Evolutionary conservation across 2,888 invertebrate genomes (phyloP), one percentile per base, ranked within the genome.

Genomic region (Metacarcinus magister): DNA sequence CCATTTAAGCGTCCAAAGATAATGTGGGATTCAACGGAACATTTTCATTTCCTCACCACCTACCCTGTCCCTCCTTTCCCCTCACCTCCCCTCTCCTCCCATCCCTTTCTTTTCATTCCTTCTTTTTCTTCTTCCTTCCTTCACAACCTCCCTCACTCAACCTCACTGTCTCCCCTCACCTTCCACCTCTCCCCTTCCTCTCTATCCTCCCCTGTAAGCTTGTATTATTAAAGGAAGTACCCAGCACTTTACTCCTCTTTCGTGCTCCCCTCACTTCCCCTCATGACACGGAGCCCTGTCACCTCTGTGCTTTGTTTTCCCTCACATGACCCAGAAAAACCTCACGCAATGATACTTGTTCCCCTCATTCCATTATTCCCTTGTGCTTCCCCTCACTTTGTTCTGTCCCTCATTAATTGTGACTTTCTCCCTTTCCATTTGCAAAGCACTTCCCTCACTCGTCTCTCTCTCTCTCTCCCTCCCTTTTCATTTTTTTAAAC

Each of bases 31-130:
- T 48, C 91, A 44, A 16, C 19, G n/a, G 8, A 48, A 4, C 48
- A 39, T 75, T 60, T 93, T 75, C 75, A 75, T 43, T 60, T 93
- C 75, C 93, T 93, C 75, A 8, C 44, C 39, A 7, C 44, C 32
- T 75, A 3, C 7, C 60, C 82, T 82, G 5, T 32, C 32, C 10
- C 8, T 32, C 32, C 7, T 87, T 46, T 16, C 19, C 43, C 48
- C 19, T 19, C 19, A 0, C n/a, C n/a, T 8, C 48, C 7, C 19
- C 39, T 23, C 39, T 10, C 23, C 44, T 43, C 32, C 3, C 44
- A 28, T 46, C n/a, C 46, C 28, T 28, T 75, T 28, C 75, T 28
- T 28, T 16, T 7, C 28, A n/a, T 75, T 75, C 28, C 10, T 28
- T 10, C 75, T 28, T 75, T 28, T 75, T 28, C 10, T 28, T 19